phyloP scores from a whole-genome alignment of 2,888 invertebrate species.

The Chymomyza fuscimana region DNA sequence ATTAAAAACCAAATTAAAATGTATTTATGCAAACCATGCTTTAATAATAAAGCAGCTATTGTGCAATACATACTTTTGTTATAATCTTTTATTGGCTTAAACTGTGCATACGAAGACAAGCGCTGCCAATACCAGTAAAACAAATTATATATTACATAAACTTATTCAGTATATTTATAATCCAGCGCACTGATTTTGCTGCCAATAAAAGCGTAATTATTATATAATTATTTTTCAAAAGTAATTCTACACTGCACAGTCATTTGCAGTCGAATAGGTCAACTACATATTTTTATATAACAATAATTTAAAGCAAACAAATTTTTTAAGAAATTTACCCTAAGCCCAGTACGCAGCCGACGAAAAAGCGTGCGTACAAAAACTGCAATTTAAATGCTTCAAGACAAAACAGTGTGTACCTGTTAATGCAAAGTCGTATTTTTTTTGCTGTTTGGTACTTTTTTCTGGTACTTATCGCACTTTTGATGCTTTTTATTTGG shows the following conservation, averaged over 20 bases:
- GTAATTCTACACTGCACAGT: constrained; percentile 9
- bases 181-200: constrained; percentile 52
- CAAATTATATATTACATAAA: constrained; percentile 42
- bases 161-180: constrained; percentile 35
- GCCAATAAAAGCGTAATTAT: constrained; percentile 59
- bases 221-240: constrained; percentile 50
- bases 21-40: constrained; percentile 59
- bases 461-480: too few species aligned
- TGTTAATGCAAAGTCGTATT: too few species aligned
- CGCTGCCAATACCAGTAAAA: constrained; percentile 41
- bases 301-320: too few species aligned
- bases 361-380: too few species aligned
- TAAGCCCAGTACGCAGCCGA: too few species aligned
- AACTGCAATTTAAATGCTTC: too few species aligned
- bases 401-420: too few species aligned
- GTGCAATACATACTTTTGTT: constrained; percentile 48
- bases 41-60: constrained; percentile 30
- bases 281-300: too few species aligned
- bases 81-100: constrained; percentile 44
- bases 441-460: too few species aligned
- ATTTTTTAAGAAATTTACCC: too few species aligned
- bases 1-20: constrained; percentile 69
- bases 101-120: constrained; percentile 5
- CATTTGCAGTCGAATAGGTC: neutral
- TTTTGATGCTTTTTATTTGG: too few species aligned